A percentile compares a stretch with the other conserved stretches of the same genome.
Evolutionary conservation across 2,888 invertebrate species (phyloP).

Genomic region (Fragum whitleyi): DNA sequence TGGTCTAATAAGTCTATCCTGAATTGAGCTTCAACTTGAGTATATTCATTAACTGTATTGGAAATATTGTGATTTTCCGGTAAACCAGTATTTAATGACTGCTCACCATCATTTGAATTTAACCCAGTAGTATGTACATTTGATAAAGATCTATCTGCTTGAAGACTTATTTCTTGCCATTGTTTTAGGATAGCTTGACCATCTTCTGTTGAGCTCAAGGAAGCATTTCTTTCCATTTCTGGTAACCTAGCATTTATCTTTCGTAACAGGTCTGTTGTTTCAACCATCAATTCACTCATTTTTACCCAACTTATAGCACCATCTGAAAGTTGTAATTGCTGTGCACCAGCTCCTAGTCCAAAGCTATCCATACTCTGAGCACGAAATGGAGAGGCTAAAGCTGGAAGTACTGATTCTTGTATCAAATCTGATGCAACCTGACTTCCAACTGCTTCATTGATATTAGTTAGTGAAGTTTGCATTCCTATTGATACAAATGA

Average conservation of each 20-base stretch:
- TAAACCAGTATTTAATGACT: not conserved
- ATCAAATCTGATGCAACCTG: slow-evolving; percentile 8
- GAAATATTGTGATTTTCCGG: not conserved
- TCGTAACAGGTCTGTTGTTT: slow-evolving; percentile 70
- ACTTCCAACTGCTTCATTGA: slow-evolving; percentile 48
- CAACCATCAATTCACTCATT: slow-evolving; percentile 73
- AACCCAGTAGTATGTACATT: slow-evolving; percentile 62
- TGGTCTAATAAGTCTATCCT: slow-evolving; percentile 41
- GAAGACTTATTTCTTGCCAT: slow-evolving; percentile 63
- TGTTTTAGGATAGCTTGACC: slow-evolving; percentile 51
- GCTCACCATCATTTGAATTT: slow-evolving; percentile 62
- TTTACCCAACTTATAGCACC: slow-evolving; percentile 70
- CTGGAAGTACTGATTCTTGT: slow-evolving; percentile 56
- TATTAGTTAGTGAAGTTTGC: slow-evolving; percentile 52
- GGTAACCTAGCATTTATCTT: slow-evolving; percentile 68
- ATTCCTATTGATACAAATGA: slow-evolving; percentile 54
- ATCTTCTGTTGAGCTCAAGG: slow-evolving; percentile 53
- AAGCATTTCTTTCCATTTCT: slow-evolving; percentile 47
- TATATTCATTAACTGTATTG: slow-evolving; percentile 24
- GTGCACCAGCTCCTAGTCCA: slow-evolving; percentile 41
- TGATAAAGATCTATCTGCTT: slow-evolving; percentile 70
- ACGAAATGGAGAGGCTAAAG: slow-evolving; percentile 63
- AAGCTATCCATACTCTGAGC: slow-evolving; percentile 65
- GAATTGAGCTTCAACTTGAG: slow-evolving; percentile 44
- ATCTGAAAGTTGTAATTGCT: slow-evolving; percentile 62